Percentiles rank a stretch among this genome's conserved stretches.
Conservation (phyloP, 2,888 invertebrate genomes). For the Pseudanteris insignis region DNA sequence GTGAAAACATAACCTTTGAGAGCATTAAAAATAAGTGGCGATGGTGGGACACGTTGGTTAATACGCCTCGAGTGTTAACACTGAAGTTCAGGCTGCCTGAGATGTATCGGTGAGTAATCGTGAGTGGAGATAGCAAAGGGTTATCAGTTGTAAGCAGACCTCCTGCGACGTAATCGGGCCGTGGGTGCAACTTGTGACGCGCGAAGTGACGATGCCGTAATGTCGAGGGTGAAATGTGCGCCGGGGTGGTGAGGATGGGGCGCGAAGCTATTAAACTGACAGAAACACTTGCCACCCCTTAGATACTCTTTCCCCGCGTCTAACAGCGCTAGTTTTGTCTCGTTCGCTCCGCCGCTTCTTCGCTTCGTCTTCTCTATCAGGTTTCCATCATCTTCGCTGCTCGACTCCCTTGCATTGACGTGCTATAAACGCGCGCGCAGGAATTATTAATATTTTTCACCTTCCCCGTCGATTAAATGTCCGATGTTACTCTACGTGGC, state of each 20-base stretch:
- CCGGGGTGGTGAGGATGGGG: slow-evolving; percentile 48
- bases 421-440: slow-evolving; percentile 40
- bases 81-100: slow-evolving; percentile 20
- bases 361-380: slow-evolving; percentile 24
- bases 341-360: slow-evolving; percentile 25
- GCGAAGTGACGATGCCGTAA: slow-evolving; percentile 64
- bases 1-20: too few species aligned
- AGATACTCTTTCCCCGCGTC: slow-evolving; percentile 49
- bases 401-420: too few species aligned
- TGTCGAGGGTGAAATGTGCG: slow-evolving; percentile 55
- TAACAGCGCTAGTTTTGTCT: slow-evolving; percentile 40
- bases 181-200: slow-evolving; percentile 63
- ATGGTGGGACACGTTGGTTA: too few species aligned
- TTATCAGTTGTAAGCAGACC: slow-evolving; percentile 60
- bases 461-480: slow-evolving; percentile 60
- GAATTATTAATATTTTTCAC: slow-evolving; percentile 65
- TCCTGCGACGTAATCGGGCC: slow-evolving; percentile 48
- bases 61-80: too few species aligned
- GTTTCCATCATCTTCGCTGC: slow-evolving; percentile 46
- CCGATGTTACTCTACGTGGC: slow-evolving; percentile 52
- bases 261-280: slow-evolving; percentile 67
- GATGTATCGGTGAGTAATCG: slow-evolving; percentile 45
- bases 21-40: too few species aligned
- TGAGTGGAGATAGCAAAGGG: slow-evolving; percentile 59
- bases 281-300: slow-evolving; percentile 67